phyloP scores from a whole-genome alignment of 2,888 invertebrate genomes.

The Caenorhabditis wallacei region DNA sequence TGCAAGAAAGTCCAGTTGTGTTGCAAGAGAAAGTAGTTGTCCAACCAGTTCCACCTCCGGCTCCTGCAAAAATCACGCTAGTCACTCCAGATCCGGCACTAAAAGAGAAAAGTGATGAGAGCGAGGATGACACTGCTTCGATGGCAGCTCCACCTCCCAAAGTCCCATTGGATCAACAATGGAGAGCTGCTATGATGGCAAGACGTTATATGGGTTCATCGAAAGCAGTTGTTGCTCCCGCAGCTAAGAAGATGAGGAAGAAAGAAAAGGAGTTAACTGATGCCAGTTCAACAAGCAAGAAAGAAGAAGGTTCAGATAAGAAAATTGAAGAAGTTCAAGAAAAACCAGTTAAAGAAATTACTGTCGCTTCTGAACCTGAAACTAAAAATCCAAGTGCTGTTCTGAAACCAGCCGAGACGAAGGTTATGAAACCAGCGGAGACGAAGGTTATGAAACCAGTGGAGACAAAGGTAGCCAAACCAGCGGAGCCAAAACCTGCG shows the following conservation, averaged over 20 bases:
- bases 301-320: too few species aligned
- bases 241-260: not conserved
- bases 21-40: not conserved
- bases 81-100: slow-evolving; percentile 3
- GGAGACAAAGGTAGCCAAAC: not conserved
- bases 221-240: slow-evolving; percentile 7
- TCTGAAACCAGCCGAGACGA: too few species aligned
- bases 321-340: too few species aligned
- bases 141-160: slow-evolving; percentile 33
- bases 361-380: too few species aligned
- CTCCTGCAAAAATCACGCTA: not conserved
- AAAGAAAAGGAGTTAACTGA: not conserved
- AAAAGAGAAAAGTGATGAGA: not conserved
- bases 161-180: slow-evolving; percentile 45
- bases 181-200: slow-evolving; percentile 57
- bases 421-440: too few species aligned
- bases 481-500: not conserved
- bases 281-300: not conserved
- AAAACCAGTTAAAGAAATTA: too few species aligned
- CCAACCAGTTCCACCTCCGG: not conserved
- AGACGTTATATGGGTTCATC: slow-evolving; percentile 33
- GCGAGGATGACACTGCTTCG: not conserved
- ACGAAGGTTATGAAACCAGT: too few species aligned
- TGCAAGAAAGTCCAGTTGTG: too few species aligned
- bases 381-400: too few species aligned